Conservation (phyloP, 2,113 vertebrate species). For the Percina caprodes region DNA sequence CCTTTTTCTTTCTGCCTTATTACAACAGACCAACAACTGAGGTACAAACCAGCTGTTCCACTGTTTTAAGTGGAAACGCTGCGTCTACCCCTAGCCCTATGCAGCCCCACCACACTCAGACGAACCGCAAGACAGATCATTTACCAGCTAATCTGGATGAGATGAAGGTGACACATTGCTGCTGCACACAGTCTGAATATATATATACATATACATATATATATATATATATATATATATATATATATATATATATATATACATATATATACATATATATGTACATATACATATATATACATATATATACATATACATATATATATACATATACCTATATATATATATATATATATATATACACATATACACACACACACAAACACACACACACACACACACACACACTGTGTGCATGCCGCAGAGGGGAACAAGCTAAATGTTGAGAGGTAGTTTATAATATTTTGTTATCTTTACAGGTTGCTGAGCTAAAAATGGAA, state of each 20-base stretch:
- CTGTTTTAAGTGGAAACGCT: constrained; percentile 65
- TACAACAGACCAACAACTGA: constrained; percentile 83
- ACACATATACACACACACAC: too few species aligned
- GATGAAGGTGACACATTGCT: constrained; percentile 89
- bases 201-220: neutral
- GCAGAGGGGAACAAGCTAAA: neutral
- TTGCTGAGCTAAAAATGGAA: constrained; percentile 96
- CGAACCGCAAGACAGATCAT: constrained; percentile 86
- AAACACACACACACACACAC: too few species aligned
- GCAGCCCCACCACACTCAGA: constrained; percentile 73
- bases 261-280: too few species aligned
- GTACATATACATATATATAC: too few species aligned
- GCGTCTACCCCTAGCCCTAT: constrained; percentile 76
- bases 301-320: too few species aligned
- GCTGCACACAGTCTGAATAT: constrained; percentile 4
- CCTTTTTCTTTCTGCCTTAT: constrained; percentile 40
- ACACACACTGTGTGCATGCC: neutral
- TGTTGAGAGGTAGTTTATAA: neutral
- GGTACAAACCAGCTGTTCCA: constrained; percentile 85
- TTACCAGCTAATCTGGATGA: constrained; percentile 95
- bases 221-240: too few species aligned
- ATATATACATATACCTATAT: too few species aligned
- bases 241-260: too few species aligned
- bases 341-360: too few species aligned
- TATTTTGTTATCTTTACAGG: constrained; percentile 79